phyloP scores from a whole-genome alignment of 2,113 vertebrate genomes.

The Pao palembangensis region DNA sequence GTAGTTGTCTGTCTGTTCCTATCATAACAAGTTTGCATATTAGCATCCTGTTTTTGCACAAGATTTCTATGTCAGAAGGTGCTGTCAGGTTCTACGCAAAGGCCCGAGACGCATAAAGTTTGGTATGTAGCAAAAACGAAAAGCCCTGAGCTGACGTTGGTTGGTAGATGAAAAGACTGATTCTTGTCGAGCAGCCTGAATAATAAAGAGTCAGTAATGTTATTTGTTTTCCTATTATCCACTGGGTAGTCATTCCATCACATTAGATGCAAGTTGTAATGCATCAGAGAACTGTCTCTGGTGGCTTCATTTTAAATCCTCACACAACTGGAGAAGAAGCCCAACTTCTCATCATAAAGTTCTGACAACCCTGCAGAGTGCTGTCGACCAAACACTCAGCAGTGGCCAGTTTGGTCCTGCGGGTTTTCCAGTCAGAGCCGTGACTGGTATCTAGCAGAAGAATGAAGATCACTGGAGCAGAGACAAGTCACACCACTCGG shows the following conservation, averaged over 20 bases:
- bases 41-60: background rate
- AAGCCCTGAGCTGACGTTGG: conserved; percentile 36
- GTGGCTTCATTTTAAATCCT: no score
- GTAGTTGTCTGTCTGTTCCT: no score
- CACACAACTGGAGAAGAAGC: background rate
- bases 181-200: conserved; percentile 24
- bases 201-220: conserved; percentile 9
- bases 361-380: background rate
- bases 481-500: background rate
- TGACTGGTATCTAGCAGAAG: background rate
- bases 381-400: background rate
- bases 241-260: background rate
- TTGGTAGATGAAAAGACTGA: conserved; percentile 12
- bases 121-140: conserved; percentile 5
- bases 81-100: conserved; percentile 20
- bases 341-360: background rate
- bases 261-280: no score
- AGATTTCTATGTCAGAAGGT: conserved; percentile 19
- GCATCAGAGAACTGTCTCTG: no score
- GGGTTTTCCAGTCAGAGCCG: background rate
- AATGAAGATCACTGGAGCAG: background rate
- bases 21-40: conserved; percentile 5
- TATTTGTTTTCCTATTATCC: conserved; percentile 4
- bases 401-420: background rate
- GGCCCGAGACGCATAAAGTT: conserved; percentile 18